A percentile compares a stretch with the other conserved stretches of the same genome.
These are phyloP conservation scores for Watersipora subatra DNA, from an alignment of 1,140 invertebrate genomes.

Conservation along the genomic window DNA sequence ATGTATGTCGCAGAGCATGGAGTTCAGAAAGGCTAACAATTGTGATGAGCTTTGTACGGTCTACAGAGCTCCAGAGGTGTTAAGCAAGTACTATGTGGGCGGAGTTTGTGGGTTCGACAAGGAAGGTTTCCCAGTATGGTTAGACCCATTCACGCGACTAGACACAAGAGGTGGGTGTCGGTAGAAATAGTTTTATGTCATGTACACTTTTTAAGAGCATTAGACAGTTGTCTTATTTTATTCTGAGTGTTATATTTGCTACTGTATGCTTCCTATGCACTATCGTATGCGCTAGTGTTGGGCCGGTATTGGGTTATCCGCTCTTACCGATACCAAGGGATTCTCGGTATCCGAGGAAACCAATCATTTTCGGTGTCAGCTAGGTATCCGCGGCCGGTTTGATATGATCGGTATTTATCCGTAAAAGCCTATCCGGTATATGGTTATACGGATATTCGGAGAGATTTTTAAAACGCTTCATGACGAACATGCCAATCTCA, in stretches of 20 bases:
- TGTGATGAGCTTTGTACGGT: slow-evolving; percentile 52
- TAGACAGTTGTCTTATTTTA: background rate
- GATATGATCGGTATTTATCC: too few species aligned
- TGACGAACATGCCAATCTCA: too few species aligned
- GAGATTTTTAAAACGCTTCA: too few species aligned
- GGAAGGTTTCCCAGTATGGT: slow-evolving; percentile 58
- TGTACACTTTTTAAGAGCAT: too few species aligned
- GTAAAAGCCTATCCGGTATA: too few species aligned
- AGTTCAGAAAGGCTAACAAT: slow-evolving; percentile 63
- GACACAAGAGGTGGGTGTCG: slow-evolving; percentile 36
- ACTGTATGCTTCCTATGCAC: background rate
- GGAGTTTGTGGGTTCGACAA: slow-evolving; percentile 66
- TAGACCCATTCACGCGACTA: slow-evolving; percentile 29
- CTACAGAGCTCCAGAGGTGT: slow-evolving; percentile 57
- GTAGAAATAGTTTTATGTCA: background rate
- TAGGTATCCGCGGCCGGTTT: too few species aligned
- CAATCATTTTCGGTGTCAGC: too few species aligned
- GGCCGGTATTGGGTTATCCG: too few species aligned
- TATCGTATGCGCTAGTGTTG: slow-evolving; percentile 45
- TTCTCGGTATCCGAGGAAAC: too few species aligned
- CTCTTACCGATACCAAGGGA: too few species aligned
- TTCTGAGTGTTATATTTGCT: background rate
- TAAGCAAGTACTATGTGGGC: slow-evolving; percentile 59
- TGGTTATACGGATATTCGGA: too few species aligned
- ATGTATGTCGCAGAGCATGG: slow-evolving; percentile 49